Percentiles rank a stretch among this genome's conserved stretches.
These are phyloP conservation scores for Polydrusus tereticollis DNA, from an alignment of 2,888 invertebrate genomes.

Conservation along the genomic window DNA sequence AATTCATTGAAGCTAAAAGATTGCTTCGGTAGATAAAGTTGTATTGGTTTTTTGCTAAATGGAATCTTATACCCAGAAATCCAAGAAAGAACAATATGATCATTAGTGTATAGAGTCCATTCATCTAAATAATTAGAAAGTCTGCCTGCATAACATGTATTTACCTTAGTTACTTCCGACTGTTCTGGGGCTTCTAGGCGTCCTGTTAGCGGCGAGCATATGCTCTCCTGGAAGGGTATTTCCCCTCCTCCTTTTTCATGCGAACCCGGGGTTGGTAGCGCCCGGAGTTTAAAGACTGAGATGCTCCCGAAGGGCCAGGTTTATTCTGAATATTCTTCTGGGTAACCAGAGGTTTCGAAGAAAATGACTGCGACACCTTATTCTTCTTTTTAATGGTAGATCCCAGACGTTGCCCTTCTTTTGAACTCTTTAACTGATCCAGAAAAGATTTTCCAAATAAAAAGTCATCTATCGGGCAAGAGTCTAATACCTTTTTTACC, in stretches of 20 bases:
- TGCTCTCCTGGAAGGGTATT: neutral
- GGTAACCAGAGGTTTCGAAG: slow-evolving; percentile 3
- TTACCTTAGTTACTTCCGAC: slow-evolving; percentile 15
- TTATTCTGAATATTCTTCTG: neutral
- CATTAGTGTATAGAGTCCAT: slow-evolving; percentile 23
- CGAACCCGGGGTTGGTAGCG: slow-evolving; percentile 13
- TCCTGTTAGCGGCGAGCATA: slow-evolving; percentile 19
- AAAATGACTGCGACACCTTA: neutral
- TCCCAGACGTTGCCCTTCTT: slow-evolving; percentile 31
- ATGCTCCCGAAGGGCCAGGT: slow-evolving; percentile 2
- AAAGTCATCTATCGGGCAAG: slow-evolving; percentile 33
- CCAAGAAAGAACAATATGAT: slow-evolving; percentile 21
- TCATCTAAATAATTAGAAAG: slow-evolving; percentile 28
- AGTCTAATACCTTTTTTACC: slow-evolving; percentile 32
- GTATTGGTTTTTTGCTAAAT: slow-evolving; percentile 18
- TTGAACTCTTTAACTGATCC: slow-evolving; percentile 32
- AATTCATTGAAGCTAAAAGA: neutral
- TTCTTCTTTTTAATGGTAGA: slow-evolving; percentile 35
- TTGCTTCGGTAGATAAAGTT: slow-evolving; percentile 12
- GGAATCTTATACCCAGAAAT: slow-evolving; percentile 23
- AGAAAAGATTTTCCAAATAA: slow-evolving; percentile 36
- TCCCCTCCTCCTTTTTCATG: slow-evolving; percentile 37
- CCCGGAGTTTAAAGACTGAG: slow-evolving; percentile 31
- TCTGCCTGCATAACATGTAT: slow-evolving; percentile 23
- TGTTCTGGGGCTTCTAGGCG: neutral